Evolutionary conservation across 2,888 invertebrate genomes (phyloP).

Genomic region (Ophraella communa): DNA sequence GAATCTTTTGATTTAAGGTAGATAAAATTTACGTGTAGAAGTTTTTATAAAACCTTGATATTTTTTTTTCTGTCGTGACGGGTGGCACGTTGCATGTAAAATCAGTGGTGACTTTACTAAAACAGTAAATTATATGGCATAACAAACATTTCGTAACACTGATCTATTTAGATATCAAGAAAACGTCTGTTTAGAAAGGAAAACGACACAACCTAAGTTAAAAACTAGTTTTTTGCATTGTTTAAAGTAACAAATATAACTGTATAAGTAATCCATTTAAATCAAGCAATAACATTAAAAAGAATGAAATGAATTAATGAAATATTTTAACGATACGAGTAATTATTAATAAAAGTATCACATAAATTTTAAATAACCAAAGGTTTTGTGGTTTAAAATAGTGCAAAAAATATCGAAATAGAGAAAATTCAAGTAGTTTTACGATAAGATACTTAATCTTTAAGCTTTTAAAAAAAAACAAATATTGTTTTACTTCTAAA

Average conservation of each 20-base stretch:
- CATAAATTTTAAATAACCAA: too few relatives aligned
- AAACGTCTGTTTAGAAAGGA: neutral
- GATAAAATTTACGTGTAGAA: conserved; percentile 8
- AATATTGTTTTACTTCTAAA: too few relatives aligned
- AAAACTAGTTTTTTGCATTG: neutral
- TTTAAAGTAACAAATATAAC: neutral
- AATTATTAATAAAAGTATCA: too few relatives aligned
- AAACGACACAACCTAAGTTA: neutral
- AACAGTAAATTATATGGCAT: conserved; percentile 23
- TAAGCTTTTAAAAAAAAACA: too few relatives aligned
- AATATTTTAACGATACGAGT: too few relatives aligned
- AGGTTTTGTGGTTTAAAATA: too few relatives aligned
- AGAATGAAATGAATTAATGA: too few relatives aligned
- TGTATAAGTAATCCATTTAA: too few relatives aligned
- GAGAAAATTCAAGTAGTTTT: too few relatives aligned
- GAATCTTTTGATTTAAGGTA: conserved; percentile 15
- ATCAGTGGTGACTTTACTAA: conserved; percentile 2
- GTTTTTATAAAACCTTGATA: conserved; percentile 29
- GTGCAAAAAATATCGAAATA: too few relatives aligned
- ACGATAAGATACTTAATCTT: too few relatives aligned
- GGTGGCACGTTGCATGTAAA: conserved; percentile 1
- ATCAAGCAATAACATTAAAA: too few relatives aligned
- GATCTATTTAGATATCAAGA: conserved; percentile 21
- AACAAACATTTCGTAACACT: conserved; percentile 24
- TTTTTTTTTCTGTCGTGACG: conserved; percentile 9